Percentiles rank a stretch among this genome's conserved stretches.
These are phyloP conservation scores for Manacus vitellinus DNA, from an alignment of 2,113 vertebrate species.

Conservation along the genomic window DNA sequence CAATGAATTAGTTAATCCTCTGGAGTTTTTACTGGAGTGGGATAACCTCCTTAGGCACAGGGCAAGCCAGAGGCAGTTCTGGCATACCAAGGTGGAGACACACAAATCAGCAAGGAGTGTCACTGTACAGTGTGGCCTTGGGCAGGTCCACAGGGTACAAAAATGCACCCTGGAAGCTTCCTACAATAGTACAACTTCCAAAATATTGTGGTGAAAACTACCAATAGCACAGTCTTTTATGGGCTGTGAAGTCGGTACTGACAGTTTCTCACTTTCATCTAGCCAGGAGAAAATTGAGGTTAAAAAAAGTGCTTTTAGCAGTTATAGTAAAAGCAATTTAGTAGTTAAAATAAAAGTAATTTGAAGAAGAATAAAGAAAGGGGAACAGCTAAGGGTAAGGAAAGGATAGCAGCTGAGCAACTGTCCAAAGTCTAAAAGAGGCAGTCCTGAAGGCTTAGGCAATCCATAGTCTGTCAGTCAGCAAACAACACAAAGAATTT, in stretches of 20 bases:
- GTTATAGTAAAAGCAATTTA: background rate
- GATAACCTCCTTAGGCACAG: background rate
- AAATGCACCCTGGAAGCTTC: background rate
- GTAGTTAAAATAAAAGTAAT: background rate
- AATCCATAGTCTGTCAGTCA: background rate
- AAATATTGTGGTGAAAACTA: background rate
- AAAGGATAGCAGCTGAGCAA: background rate
- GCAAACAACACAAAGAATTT: background rate
- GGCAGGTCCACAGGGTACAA: background rate
- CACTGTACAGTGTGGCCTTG: background rate
- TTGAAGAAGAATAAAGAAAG: background rate
- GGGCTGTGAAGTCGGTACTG: background rate
- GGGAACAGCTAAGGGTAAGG: background rate
- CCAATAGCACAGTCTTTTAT: background rate
- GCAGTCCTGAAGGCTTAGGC: background rate
- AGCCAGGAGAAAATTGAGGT: background rate
- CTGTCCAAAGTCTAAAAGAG: background rate
- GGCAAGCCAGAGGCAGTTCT: background rate
- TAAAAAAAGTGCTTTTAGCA: background rate
- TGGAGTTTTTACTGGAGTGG: background rate
- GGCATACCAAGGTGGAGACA: background rate
- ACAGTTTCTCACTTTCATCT: background rate
- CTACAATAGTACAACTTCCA: background rate
- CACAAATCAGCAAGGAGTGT: background rate
- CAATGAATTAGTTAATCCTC: background rate